Percentiles rank a stretch among this genome's conserved stretches.
These are phyloP conservation scores for Remorina albescens DNA, from an alignment of 2,797 vertebrate species.

Conservation along the genomic window DNA sequence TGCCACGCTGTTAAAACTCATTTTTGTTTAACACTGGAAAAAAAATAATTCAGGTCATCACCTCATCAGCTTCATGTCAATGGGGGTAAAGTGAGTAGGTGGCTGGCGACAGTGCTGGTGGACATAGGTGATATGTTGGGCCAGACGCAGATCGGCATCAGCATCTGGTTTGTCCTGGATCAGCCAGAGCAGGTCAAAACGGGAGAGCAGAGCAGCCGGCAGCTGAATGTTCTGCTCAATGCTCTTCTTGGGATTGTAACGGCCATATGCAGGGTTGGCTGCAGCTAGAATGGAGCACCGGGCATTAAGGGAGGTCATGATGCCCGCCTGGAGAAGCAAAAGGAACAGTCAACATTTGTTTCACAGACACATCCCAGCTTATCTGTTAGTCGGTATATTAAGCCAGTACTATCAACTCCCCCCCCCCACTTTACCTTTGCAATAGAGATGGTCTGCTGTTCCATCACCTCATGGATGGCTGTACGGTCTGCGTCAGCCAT, in stretches of 20 bases:
- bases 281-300: slow-evolving; percentile 94
- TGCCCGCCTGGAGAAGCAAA: slow-evolving; percentile 85
- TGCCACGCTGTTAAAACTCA: neutral
- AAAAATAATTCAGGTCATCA: slow-evolving; percentile 31
- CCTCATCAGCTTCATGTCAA: slow-evolving; percentile 94
- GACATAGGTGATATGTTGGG: slow-evolving; percentile 96
- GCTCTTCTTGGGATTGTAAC: slow-evolving; percentile 91
- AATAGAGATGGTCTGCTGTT: slow-evolving; percentile 96
- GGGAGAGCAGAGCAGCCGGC: slow-evolving; percentile 91
- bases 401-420: accelerated
- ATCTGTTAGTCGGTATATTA: neutral
- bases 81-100: slow-evolving; percentile 88
- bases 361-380: neutral
- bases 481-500: slow-evolving; percentile 93
- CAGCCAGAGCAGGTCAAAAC: slow-evolving; percentile 95
- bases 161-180: slow-evolving; percentile 93
- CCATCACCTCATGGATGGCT: slow-evolving; percentile 96
- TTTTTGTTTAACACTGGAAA: no score
- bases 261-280: slow-evolving; percentile 92
- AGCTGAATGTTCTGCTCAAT: slow-evolving; percentile 94
- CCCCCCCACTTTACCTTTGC: slow-evolving; percentile 87
- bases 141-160: slow-evolving; percentile 90
- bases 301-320: slow-evolving; percentile 94
- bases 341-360: neutral
- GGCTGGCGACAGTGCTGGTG: slow-evolving; percentile 94